Conservation (phyloP, 1,140 invertebrate genomes). For the Tyrophagus putrescentiae region DNA sequence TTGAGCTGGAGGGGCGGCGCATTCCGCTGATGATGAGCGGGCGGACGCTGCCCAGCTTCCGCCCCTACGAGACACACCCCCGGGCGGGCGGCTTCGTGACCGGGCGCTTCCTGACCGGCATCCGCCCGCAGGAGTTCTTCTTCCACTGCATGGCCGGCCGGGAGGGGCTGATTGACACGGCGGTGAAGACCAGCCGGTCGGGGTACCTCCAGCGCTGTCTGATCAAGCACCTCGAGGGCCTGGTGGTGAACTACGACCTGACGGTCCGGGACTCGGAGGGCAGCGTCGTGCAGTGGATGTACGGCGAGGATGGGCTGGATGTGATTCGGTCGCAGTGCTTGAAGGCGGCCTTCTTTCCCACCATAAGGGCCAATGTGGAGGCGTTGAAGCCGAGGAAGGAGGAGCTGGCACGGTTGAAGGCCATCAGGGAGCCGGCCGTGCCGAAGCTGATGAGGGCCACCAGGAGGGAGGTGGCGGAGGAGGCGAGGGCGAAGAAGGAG, state of each 20-base stretch:
- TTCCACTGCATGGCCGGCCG: slow-evolving; percentile 99
- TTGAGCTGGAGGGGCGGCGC: slow-evolving; percentile 92
- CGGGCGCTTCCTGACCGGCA: slow-evolving; percentile 89
- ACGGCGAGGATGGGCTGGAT: slow-evolving; percentile 95
- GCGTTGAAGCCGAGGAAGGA: slow-evolving; percentile 43
- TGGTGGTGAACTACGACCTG: slow-evolving; percentile 74
- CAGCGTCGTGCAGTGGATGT: slow-evolving; percentile 86
- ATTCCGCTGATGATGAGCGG: slow-evolving; percentile 88
- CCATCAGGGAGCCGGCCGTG: slow-evolving; percentile 30
- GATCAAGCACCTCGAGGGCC: slow-evolving; percentile 92
- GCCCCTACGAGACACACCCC: slow-evolving; percentile 73
- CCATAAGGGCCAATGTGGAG: slow-evolving; percentile 60
- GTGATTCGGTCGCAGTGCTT: slow-evolving; percentile 72
- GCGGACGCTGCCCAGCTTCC: slow-evolving; percentile 77
- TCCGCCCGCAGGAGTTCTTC: slow-evolving; percentile 93
- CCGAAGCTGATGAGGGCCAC: slow-evolving; percentile 29
- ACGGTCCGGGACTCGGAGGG: slow-evolving; percentile 90
- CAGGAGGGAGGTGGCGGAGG: slow-evolving; percentile 17
- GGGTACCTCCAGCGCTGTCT: slow-evolving; percentile 96
- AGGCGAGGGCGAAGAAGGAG: background rate
- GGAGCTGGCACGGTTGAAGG: slow-evolving; percentile 42
- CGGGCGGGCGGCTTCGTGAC: slow-evolving; percentile 90
- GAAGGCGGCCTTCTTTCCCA: slow-evolving; percentile 56
- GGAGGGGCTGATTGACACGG: slow-evolving; percentile 62
- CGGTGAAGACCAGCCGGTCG: slow-evolving; percentile 77